Evolutionary conservation across 1,140 invertebrate genomes (phyloP), one percentile per base, ranked within the genome.

Genomic region (Augochlora pura): DNA sequence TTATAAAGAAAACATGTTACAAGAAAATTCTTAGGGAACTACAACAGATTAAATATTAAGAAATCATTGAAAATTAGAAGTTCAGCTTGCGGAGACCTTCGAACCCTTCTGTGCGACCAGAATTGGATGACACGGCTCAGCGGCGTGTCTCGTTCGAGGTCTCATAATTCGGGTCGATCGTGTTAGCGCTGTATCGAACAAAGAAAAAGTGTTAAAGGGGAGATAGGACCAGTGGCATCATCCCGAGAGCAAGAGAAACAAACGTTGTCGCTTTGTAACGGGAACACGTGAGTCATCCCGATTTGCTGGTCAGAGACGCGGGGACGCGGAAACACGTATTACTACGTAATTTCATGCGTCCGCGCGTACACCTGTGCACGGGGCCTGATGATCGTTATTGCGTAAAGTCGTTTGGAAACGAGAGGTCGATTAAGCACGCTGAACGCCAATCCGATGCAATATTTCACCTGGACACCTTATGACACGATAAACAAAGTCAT

Each of bases 401-500:
- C 85, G 81, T 81, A 83, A 86, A 86, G 85, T 86, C 85, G 77
- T 86, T 86, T 86, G 73, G 81, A 86, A 77, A 81, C 62, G 59
- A 46, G 67, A 59, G 66, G 49, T 71, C 75, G 85, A 86, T 86
- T 86, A 86, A 76, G 60, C 59, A 52, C 52, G 7, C 46, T 46
- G 25, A 54, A 57, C 82, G 65, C 63, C 79, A 74, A 86, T 86
- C 84, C 84, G 84, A 86, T 83, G 84, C 84, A 86, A 86, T 87
- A 86, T 85, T 90, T 89, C 90, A 91, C 88, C 88, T 91, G 90
- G 87, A 80, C 80, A 66, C 87, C 86, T 91, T 91, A 90, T 91
- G 90, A 91, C 86, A 72, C 77, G 81, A 88, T 90, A 91, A 93
- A 93, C 91, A 93, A 92, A 92, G 88, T 91, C 90, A 93, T 92